Conservation (phyloP, 2,113 vertebrate genomes). For the Irena cyanogastra region DNA sequence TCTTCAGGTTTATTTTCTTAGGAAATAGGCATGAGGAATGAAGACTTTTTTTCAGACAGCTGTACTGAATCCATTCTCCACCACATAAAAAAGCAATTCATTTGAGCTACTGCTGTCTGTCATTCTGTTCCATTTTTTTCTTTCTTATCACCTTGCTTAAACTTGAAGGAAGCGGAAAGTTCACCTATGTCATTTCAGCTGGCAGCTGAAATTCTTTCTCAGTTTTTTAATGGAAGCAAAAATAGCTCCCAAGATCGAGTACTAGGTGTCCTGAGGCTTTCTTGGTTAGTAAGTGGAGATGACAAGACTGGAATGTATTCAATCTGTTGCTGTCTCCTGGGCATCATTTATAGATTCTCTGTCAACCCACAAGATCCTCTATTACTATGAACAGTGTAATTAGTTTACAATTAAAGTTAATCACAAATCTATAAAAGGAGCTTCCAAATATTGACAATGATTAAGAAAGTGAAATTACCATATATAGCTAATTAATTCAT, state of each 20-base stretch:
- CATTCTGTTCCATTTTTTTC: conserved; percentile 1
- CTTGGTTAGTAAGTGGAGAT: conserved; percentile 21
- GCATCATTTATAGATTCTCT: conserved; percentile 60
- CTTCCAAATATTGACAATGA: conserved; percentile 70
- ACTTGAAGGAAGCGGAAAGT: conserved; percentile 23
- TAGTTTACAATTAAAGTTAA: conserved; percentile 74
- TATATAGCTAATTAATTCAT: conserved; percentile 65
- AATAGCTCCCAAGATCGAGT: not conserved
- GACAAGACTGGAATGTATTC: conserved; percentile 5
- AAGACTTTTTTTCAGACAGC: not conserved
- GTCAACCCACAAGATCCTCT: conserved; percentile 48
- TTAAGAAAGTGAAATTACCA: conserved; percentile 60
- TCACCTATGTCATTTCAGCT: not conserved
- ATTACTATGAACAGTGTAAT: conserved; percentile 66
- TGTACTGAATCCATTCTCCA: not conserved
- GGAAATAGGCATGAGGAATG: not conserved
- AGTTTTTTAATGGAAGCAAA: conserved; percentile 33
- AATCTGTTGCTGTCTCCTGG: conserved; percentile 50
- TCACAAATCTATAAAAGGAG: conserved; percentile 72
- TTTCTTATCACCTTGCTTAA: conserved; percentile 39
- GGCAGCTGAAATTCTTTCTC: conserved; percentile 28
- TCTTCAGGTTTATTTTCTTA: conserved; percentile 16
- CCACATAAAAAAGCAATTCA: not conserved
- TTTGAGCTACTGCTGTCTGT: conserved; percentile 20
- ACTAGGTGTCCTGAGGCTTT: not conserved